Percentiles rank a stretch among this genome's conserved stretches.
These are phyloP conservation scores for Takifugu ocellatus DNA, from an alignment of 2,797 vertebrate species.

Conservation along the genomic window DNA sequence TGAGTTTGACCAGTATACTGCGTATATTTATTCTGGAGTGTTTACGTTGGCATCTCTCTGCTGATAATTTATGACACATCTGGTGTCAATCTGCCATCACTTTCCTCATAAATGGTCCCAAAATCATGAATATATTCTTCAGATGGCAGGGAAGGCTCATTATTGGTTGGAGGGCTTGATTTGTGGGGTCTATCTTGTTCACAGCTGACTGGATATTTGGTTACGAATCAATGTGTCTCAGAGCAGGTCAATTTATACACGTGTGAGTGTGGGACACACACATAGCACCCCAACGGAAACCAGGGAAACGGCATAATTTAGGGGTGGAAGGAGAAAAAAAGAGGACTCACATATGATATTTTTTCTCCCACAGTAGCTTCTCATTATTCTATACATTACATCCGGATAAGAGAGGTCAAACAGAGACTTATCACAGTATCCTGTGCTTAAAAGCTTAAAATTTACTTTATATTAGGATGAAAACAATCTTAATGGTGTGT, in stretches of 20 bases:
- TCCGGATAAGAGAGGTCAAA: slow-evolving; percentile 35
- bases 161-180: slow-evolving; percentile 49
- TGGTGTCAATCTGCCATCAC: slow-evolving; percentile 92
- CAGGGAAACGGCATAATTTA: slow-evolving; percentile 52
- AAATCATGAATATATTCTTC: slow-evolving; percentile 70
- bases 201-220: slow-evolving; percentile 60
- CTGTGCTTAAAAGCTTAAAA: slow-evolving; percentile 12
- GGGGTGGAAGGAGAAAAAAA: background rate
- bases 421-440: slow-evolving; percentile 11
- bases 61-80: slow-evolving; percentile 96
- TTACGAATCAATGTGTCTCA: slow-evolving; percentile 60
- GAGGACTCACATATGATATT: slow-evolving; percentile 31
- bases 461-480: too few relatives aligned
- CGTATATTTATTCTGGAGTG: slow-evolving; percentile 90
- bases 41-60: slow-evolving; percentile 90
- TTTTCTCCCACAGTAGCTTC: slow-evolving; percentile 50
- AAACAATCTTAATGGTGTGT: too few relatives aligned
- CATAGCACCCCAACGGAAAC: slow-evolving; percentile 50
- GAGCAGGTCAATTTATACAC: slow-evolving; percentile 61
- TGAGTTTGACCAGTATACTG: slow-evolving; percentile 88
- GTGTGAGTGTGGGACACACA: slow-evolving; percentile 56
- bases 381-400: slow-evolving; percentile 45
- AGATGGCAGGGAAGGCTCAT: slow-evolving; percentile 63
- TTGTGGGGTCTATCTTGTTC: slow-evolving; percentile 65
- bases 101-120: slow-evolving; percentile 82